These are phyloP conservation scores for Tetrao urogallus DNA, from an alignment of 2,113 vertebrate genomes.

Conservation along the genomic window DNA sequence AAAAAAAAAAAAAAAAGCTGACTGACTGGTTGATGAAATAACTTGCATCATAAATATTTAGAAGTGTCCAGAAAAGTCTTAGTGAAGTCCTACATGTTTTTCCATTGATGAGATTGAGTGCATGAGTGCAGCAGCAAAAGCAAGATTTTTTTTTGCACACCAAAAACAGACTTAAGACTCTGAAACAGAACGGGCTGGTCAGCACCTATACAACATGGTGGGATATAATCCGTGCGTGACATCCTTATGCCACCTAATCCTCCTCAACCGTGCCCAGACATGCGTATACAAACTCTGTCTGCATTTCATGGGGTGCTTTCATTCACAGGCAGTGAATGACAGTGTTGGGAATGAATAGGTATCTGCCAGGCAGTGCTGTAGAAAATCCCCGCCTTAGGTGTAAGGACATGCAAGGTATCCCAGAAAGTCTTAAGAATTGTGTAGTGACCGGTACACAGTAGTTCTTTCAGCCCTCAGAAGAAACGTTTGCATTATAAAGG, in stretches of 20 bases:
- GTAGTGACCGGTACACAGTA: accelerated
- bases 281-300: neutral
- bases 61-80: neutral
- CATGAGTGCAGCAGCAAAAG: accelerated
- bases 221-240: neutral
- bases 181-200: neutral
- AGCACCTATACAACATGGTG: neutral
- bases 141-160: neutral
- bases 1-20: neutral
- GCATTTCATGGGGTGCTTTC: neutral
- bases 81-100: neutral
- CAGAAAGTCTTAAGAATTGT: neutral
- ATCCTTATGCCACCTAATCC: neutral
- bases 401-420: neutral
- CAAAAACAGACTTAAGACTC: neutral
- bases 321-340: neutral
- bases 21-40: neutral
- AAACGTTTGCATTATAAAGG: neutral
- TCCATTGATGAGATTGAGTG: neutral
- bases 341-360: neutral
- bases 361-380: neutral
- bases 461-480: too few species aligned
- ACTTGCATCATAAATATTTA: neutral
- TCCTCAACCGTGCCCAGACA: neutral
- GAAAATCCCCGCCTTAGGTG: neutral